Conservation (phyloP, 2,888 invertebrate species). For the Hipparchia sbordonii region DNA sequence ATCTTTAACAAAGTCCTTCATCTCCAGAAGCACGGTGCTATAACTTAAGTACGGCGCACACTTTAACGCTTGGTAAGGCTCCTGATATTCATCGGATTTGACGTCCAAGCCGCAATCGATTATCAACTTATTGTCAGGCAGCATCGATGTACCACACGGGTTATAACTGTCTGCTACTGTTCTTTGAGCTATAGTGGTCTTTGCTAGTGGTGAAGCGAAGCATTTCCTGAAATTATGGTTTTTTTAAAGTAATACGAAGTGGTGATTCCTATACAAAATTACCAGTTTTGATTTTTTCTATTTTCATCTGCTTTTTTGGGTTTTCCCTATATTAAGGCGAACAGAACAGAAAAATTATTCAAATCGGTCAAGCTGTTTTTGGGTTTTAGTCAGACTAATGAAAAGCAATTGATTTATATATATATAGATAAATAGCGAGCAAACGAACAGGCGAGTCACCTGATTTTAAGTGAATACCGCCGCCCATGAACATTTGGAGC, state of each 20-base stretch:
- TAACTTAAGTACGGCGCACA: conserved; percentile 90
- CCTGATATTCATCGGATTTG: conserved; percentile 89
- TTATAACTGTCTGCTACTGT: conserved; percentile 81
- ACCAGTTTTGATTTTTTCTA: too few relatives aligned
- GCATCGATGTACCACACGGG: conserved; percentile 79
- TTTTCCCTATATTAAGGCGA: too few relatives aligned
- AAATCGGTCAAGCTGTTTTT: too few relatives aligned
- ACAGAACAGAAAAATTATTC: too few relatives aligned
- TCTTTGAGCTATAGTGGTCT: conserved; percentile 67
- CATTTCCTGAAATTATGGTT: conserved; percentile 77
- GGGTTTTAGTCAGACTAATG: too few relatives aligned
- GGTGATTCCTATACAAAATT: too few relatives aligned
- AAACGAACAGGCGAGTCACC: too few relatives aligned
- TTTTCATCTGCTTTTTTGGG: too few relatives aligned
- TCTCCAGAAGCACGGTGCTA: conserved; percentile 89
- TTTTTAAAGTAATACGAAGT: not conserved
- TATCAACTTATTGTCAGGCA: conserved; percentile 79
- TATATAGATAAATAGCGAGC: too few relatives aligned
- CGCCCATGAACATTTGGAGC: too few relatives aligned
- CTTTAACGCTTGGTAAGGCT: conserved; percentile 89
- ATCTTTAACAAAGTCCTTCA: conserved; percentile 86
- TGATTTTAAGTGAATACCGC: too few relatives aligned
- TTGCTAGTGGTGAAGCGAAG: conserved; percentile 87
- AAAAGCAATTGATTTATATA: too few relatives aligned
- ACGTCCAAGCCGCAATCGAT: conserved; percentile 84